Percentiles rank a stretch among this genome's conserved stretches.
These are phyloP conservation scores for Crax fasciolata DNA, from an alignment of 2,797 vertebrate species.

Conservation along the genomic window DNA sequence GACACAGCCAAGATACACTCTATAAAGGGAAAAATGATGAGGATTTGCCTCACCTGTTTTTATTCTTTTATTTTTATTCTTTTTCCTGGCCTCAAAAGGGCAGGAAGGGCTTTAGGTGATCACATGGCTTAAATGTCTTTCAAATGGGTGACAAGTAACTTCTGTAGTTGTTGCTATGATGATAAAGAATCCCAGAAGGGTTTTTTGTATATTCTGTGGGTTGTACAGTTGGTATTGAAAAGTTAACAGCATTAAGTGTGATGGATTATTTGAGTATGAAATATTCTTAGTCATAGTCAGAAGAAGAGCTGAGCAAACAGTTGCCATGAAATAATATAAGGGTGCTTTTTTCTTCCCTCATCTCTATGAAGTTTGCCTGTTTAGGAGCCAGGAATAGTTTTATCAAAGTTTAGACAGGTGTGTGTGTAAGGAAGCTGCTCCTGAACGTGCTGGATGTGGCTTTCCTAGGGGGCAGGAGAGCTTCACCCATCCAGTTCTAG, in stretches of 20 bases:
- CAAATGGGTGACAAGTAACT: slow-evolving; percentile 24
- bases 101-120: slow-evolving; percentile 10
- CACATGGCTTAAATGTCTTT: slow-evolving; percentile 40
- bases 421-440: not conserved
- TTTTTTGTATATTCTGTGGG: slow-evolving; percentile 36
- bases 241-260: slow-evolving; percentile 72
- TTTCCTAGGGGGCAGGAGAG: not conserved
- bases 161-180: slow-evolving; percentile 44
- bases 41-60: slow-evolving; percentile 19
- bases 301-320: slow-evolving; percentile 58
- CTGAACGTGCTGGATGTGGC: not conserved
- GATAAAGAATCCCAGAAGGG: slow-evolving; percentile 49
- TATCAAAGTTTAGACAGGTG: not conserved
- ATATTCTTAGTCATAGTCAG: slow-evolving; percentile 70
- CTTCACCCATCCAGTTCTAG: accelerated
- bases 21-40: slow-evolving; percentile 30
- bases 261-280: slow-evolving; percentile 73
- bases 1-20: not conserved
- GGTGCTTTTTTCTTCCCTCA: not conserved
- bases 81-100: slow-evolving; percentile 8
- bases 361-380: not conserved
- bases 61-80: not conserved
- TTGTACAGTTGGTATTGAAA: slow-evolving; percentile 59
- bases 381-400: slow-evolving; percentile 4
- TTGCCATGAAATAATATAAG: slow-evolving; percentile 6